These are phyloP conservation scores for Heliconius ethilla DNA, from an alignment of 2,888 invertebrate genomes.

Conservation along the genomic window DNA sequence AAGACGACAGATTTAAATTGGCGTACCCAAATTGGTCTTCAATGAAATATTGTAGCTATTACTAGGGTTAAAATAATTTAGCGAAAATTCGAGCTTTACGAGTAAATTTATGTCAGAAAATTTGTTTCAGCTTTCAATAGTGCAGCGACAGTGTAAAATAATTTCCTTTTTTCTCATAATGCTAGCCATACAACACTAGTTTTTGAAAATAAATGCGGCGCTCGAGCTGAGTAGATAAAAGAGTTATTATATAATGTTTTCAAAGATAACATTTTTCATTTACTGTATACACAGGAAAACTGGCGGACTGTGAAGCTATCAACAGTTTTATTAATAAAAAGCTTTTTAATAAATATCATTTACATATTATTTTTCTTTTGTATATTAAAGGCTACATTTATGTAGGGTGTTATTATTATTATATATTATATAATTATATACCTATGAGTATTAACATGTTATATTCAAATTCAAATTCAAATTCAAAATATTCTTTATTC, in stretches of 20 bases:
- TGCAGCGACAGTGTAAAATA: slow-evolving; percentile 21
- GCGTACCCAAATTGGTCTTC: slow-evolving; percentile 57
- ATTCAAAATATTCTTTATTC: too few species aligned
- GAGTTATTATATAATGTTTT: slow-evolving; percentile 34
- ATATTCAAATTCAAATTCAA: too few species aligned
- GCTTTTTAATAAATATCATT: slow-evolving; percentile 17
- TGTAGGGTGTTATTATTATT: background rate
- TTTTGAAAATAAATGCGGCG: slow-evolving; percentile 36
- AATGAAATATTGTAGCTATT: slow-evolving; percentile 45
- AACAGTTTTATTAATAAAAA: slow-evolving; percentile 18
- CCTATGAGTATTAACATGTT: background rate
- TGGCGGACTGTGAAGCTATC: slow-evolving; percentile 19
- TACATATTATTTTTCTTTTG: background rate
- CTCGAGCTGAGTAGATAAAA: slow-evolving; percentile 37
- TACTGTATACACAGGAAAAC: slow-evolving; percentile 18
- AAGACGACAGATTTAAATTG: slow-evolving; percentile 70
- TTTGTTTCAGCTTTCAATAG: slow-evolving; percentile 6
- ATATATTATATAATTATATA: too few species aligned
- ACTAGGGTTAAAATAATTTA: slow-evolving; percentile 41
- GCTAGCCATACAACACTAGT: slow-evolving; percentile 24
- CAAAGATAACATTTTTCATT: slow-evolving; percentile 29
- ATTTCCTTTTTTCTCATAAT: slow-evolving; percentile 25
- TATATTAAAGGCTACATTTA: background rate
- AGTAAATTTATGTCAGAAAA: slow-evolving; percentile 16
- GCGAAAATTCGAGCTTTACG: slow-evolving; percentile 17